Conservation (phyloP, 1,140 invertebrate species). For the Ooceraea biroi region DNA sequence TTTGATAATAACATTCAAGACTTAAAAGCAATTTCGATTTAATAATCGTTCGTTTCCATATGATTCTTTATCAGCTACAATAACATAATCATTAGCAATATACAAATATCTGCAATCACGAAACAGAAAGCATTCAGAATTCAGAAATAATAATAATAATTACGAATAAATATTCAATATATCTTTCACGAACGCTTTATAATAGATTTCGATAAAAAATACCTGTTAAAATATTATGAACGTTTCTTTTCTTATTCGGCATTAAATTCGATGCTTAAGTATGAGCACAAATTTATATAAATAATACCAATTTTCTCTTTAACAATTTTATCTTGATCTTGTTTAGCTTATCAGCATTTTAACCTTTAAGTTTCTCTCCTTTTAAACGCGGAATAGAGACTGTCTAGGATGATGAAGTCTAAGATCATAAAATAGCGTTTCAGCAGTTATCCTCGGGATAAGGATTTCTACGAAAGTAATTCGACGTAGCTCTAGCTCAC, state of each 20-base stretch:
- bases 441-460: constrained; percentile 46
- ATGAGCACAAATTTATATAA: not conserved
- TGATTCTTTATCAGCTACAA: constrained; percentile 22
- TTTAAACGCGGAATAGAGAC: not conserved
- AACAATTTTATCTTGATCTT: not conserved
- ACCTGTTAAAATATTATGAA: constrained; percentile 14
- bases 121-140: constrained; percentile 35
- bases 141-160: constrained; percentile 58
- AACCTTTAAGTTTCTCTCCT: not conserved
- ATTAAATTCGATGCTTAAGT: constrained; percentile 8
- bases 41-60: not conserved
- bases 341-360: not conserved
- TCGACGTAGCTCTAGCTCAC: constrained; percentile 54
- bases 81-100: constrained; percentile 64
- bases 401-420: constrained; percentile 9
- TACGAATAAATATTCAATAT: constrained; percentile 20
- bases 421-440: constrained; percentile 43
- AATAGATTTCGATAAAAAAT: constrained; percentile 23
- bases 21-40: constrained; percentile 2
- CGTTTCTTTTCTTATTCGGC: constrained; percentile 3
- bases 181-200: not conserved
- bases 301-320: not conserved
- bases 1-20: constrained; percentile 29
- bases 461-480: constrained; percentile 54
- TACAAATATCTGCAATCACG: constrained; percentile 53